phyloP scores from a whole-genome alignment of 1,140 invertebrate species.

The Diorhabda carinulata region DNA sequence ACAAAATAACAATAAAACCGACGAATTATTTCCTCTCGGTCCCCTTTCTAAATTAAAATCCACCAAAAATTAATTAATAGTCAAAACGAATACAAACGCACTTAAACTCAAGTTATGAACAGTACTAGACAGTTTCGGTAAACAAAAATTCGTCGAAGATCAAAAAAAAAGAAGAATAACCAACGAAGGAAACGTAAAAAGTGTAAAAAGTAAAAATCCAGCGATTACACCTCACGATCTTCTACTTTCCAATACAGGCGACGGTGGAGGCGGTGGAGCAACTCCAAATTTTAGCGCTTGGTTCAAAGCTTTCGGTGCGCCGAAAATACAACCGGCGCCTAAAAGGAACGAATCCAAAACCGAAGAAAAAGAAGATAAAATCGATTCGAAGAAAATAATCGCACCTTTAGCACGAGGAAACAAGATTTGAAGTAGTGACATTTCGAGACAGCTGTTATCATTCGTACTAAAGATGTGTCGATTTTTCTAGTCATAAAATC shows the following conservation, averaged over 20 bases:
- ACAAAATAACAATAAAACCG: constrained; percentile 49
- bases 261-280: constrained; percentile 46
- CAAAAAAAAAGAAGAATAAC: constrained; percentile 45
- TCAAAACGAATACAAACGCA: constrained; percentile 58
- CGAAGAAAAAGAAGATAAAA: constrained; percentile 51
- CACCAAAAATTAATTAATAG: constrained; percentile 55
- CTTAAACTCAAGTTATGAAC: constrained; percentile 78
- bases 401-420: constrained; percentile 49
- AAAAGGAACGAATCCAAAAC: constrained; percentile 48
- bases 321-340: constrained; percentile 52
- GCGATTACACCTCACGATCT: constrained; percentile 22
- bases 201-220: not conserved
- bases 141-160: constrained; percentile 56
- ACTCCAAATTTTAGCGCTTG: constrained; percentile 85
- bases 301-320: constrained; percentile 86
- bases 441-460: too few species aligned
- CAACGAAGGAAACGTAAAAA: constrained; percentile 19
- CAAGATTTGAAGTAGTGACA: too few species aligned
- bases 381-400: not conserved
- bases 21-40: constrained; percentile 50
- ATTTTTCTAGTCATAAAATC: too few species aligned
- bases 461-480: too few species aligned
- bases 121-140: constrained; percentile 65
- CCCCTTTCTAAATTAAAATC: constrained; percentile 49
- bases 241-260: not conserved